phyloP scores from a whole-genome alignment of 92 coral and sea anemone species.

The Virgularia gustaviana region DNA sequence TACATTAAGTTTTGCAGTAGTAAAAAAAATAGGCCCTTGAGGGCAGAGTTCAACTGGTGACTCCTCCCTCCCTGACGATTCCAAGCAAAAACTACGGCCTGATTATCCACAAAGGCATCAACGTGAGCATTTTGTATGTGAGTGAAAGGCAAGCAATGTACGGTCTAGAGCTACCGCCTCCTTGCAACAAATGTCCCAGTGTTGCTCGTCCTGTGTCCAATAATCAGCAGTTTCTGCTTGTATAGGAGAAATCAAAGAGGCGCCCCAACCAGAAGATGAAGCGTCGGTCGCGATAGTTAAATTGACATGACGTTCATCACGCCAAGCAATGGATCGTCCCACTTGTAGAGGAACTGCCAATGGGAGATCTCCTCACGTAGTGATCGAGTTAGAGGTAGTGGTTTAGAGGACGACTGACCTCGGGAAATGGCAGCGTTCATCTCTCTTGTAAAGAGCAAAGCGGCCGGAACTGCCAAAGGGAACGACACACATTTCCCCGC shows the following conservation, averaged over 20 bases:
- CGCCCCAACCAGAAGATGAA: background rate
- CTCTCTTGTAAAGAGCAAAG: background rate
- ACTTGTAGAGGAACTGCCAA: background rate
- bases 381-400: background rate
- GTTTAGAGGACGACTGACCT: background rate
- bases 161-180: too few species aligned
- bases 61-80: background rate
- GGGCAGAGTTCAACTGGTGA: background rate
- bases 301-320: background rate
- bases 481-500: background rate
- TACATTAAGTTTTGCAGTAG: too few species aligned
- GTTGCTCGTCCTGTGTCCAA: slow-evolving; percentile 2
- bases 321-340: background rate
- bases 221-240: background rate
- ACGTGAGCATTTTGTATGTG: too few species aligned
- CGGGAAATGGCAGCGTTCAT: background rate
- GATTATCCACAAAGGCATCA: background rate
- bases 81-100: background rate
- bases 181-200: too few species aligned
- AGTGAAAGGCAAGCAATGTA: too few species aligned
- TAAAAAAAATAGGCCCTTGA: background rate
- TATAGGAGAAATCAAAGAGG: background rate
- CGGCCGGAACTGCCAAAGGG: background rate
- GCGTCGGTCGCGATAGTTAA: background rate
- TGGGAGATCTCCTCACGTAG: background rate